Percentiles rank a stretch among this genome's conserved stretches.
phyloP scores from a whole-genome alignment of 2,888 invertebrate species.

The Rosalia funebris region DNA sequence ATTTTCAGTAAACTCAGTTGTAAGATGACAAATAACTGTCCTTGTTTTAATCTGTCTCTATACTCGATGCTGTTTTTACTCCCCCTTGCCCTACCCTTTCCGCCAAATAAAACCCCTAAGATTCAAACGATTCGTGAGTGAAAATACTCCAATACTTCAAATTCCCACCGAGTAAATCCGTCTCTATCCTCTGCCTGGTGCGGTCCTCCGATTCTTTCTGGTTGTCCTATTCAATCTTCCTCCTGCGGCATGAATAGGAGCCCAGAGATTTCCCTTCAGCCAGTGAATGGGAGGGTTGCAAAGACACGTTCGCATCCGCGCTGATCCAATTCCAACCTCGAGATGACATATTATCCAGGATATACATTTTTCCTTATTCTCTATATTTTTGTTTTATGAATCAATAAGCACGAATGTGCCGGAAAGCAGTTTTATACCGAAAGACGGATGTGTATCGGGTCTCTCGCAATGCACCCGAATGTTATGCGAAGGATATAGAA shows the following conservation, averaged over 20 bases:
- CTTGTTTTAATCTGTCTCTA: no score
- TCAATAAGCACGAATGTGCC: constrained; percentile 2
- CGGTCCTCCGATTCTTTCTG: constrained; percentile 18
- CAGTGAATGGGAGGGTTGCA: not conserved
- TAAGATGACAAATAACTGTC: no score
- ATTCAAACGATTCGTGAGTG: not conserved
- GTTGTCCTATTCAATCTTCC: constrained; percentile 41
- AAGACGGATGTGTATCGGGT: no score
- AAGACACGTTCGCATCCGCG: constrained; percentile 23
- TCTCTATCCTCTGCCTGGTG: constrained; percentile 19
- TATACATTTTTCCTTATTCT: constrained; percentile 12
- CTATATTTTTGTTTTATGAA: constrained; percentile 14
- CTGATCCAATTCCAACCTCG: constrained; percentile 26
- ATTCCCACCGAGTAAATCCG: not conserved
- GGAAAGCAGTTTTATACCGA: no score
- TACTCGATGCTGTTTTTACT: not conserved
- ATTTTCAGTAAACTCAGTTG: no score
- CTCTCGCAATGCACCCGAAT: no score
- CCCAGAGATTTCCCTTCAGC: constrained; percentile 31
- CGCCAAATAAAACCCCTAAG: not conserved
- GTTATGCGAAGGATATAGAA: no score
- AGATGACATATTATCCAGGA: constrained; percentile 27
- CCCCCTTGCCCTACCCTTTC: not conserved
- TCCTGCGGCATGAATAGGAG: constrained; percentile 40
- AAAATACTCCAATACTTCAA: constrained; percentile 1